Conservation (phyloP, 2,888 invertebrate species). For the Caenorhabditis sp. region DNA sequence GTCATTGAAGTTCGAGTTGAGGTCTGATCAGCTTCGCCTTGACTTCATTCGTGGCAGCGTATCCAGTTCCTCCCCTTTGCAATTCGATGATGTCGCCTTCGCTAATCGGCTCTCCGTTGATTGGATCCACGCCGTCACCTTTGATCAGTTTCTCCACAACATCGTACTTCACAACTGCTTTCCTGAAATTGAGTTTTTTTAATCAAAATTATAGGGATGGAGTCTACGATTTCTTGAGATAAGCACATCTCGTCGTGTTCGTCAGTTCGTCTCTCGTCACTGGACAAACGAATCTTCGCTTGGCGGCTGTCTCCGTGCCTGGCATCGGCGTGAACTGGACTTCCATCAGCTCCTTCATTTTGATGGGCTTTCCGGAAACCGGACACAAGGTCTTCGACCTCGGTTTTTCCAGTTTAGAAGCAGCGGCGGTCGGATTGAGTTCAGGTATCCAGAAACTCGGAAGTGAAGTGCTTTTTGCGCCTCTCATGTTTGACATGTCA, state of each 20-base stretch:
- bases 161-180: constrained; percentile 94
- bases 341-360: constrained; percentile 91
- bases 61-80: constrained; percentile 87
- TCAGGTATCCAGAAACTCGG: constrained; percentile 84
- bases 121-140: constrained; percentile 95
- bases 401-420: constrained; percentile 86
- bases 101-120: constrained; percentile 85
- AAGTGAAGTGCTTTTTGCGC: constrained; percentile 49
- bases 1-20: constrained; percentile 70
- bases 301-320: constrained; percentile 85
- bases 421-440: constrained; percentile 89
- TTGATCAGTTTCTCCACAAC: constrained; percentile 96
- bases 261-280: constrained; percentile 95
- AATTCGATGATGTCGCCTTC: constrained; percentile 93
- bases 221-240: constrained; percentile 88
- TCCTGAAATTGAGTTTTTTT: constrained; percentile 85
- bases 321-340: constrained; percentile 93
- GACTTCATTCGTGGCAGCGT: constrained; percentile 75
- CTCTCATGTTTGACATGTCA: constrained; percentile 67
- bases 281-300: constrained; percentile 93
- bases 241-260: constrained; percentile 94
- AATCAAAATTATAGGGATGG: no score
- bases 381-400: constrained; percentile 88
- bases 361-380: constrained; percentile 88
- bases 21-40: constrained; percentile 76